Evolutionary conservation across 2,888 invertebrate genomes (phyloP).

Genomic region (Exephanes ischioxanthus): DNA sequence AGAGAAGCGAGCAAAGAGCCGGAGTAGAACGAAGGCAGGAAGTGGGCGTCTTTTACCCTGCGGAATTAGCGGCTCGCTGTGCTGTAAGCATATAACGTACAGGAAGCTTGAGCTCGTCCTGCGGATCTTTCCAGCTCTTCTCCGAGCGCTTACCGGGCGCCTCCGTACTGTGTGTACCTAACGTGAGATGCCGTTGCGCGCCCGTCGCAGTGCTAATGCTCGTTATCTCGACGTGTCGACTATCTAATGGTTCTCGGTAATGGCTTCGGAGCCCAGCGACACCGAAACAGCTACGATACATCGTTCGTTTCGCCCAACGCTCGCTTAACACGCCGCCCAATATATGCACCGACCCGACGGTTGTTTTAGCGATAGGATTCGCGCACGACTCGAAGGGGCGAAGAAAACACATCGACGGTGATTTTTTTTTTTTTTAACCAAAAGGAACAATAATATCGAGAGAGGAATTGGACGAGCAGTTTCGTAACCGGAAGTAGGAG

Average conservation of each 20-base stretch:
- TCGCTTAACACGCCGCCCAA: constrained; percentile 65
- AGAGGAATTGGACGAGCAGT: too few species aligned
- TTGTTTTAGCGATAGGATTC: constrained; percentile 78
- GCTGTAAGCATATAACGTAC: constrained; percentile 25
- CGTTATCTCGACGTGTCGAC: constrained; percentile 85
- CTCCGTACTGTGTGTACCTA: constrained; percentile 72
- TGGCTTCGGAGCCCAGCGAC: constrained; percentile 74
- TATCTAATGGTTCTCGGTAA: constrained; percentile 84
- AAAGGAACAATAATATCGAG: too few species aligned
- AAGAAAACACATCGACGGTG: constrained; percentile 23
- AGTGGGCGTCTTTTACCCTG: constrained; percentile 63
- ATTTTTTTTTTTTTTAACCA: not conserved
- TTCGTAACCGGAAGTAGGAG: too few species aligned
- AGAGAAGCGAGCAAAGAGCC: constrained; percentile 37
- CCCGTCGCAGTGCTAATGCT: constrained; percentile 80
- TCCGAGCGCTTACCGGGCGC: constrained; percentile 50
- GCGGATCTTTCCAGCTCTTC: constrained; percentile 54
- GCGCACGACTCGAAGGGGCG: constrained; percentile 60
- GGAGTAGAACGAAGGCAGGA: constrained; percentile 50
- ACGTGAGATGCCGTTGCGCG: constrained; percentile 72
- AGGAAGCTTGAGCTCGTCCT: constrained; percentile 41
- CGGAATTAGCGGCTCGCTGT: constrained; percentile 65
- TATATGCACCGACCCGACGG: constrained; percentile 79
- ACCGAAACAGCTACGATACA: constrained; percentile 79
- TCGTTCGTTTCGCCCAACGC: constrained; percentile 81